phyloP scores from a whole-genome alignment of 2,888 invertebrate genomes.

The Zeuzera pyrina region DNA sequence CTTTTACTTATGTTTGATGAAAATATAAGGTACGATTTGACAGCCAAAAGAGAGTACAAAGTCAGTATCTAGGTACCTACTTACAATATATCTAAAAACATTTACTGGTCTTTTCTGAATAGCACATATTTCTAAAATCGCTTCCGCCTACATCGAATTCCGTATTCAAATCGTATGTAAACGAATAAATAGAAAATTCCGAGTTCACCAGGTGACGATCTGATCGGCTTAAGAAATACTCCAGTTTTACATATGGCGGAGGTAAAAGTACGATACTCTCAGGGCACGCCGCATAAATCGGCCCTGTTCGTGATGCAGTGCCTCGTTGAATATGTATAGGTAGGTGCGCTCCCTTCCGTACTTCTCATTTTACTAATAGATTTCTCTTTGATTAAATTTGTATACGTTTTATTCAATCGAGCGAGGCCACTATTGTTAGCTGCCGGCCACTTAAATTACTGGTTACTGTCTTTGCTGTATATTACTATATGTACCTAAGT shows the following conservation, averaged over 20 bases:
- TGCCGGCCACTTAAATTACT: conserved; percentile 50
- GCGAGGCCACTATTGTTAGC: conserved; percentile 58
- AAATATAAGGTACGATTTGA: no score
- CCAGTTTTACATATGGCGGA: conserved; percentile 66
- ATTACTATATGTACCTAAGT: no score
- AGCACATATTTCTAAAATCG: no score
- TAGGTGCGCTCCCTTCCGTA: conserved; percentile 71
- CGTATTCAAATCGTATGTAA: conserved; percentile 22
- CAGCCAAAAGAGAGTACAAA: no score
- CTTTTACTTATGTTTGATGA: no score
- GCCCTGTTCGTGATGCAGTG: conserved; percentile 70
- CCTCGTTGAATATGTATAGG: conserved; percentile 73
- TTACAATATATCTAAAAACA: no score
- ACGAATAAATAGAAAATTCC: conserved; percentile 27
- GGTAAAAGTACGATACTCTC: conserved; percentile 67
- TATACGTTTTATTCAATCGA: conserved; percentile 70
- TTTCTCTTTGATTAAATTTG: conserved; percentile 74
- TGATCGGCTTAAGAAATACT: conserved; percentile 59
- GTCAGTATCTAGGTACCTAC: no score
- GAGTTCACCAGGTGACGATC: conserved; percentile 52
- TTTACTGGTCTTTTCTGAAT: no score
- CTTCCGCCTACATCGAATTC: no score
- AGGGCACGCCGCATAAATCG: conserved; percentile 67
- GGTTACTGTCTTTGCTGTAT: conserved; percentile 38
- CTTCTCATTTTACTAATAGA: conserved; percentile 74